phyloP scores from a whole-genome alignment of 2,113 vertebrate genomes.

The Aleadryas rufinucha region DNA sequence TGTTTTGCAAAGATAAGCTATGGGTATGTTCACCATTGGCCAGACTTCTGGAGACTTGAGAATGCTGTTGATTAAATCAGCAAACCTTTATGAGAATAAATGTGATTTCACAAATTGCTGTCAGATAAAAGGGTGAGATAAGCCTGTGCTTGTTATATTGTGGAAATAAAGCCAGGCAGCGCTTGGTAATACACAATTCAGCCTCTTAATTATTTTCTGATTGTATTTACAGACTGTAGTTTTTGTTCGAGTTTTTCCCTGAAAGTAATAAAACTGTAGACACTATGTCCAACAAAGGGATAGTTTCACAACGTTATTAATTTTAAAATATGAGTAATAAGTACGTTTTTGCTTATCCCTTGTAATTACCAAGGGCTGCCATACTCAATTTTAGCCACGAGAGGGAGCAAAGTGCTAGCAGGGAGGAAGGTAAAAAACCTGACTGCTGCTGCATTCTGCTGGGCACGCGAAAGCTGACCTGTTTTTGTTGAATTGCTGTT shows the following conservation, averaged over 20 bases:
- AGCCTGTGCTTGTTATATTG: neutral
- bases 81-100: conserved; percentile 11
- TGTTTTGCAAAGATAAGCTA: conserved; percentile 25
- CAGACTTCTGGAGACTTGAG: neutral
- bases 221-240: neutral
- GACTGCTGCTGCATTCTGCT: neutral
- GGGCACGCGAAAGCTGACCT: accelerated
- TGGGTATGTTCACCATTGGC: neutral
- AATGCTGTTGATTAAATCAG: conserved; percentile 19
- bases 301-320: neutral
- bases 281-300: accelerated
- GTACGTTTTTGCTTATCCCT: accelerated
- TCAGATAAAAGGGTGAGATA: neutral
- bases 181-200: neutral
- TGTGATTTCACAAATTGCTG: conserved; percentile 15
- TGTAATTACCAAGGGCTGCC: accelerated
- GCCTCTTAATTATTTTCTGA: neutral
- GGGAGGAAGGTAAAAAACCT: neutral
- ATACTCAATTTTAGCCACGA: neutral
- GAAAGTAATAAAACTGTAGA: neutral
- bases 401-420: neutral
- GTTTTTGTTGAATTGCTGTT: neutral
- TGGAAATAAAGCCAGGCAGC: neutral
- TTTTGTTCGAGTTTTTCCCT: neutral
- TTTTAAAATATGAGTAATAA: neutral